Base-by-base conservation (phyloP, 2,888 invertebrate species). In the Acanthosoma haemorrhoidale region DNA sequence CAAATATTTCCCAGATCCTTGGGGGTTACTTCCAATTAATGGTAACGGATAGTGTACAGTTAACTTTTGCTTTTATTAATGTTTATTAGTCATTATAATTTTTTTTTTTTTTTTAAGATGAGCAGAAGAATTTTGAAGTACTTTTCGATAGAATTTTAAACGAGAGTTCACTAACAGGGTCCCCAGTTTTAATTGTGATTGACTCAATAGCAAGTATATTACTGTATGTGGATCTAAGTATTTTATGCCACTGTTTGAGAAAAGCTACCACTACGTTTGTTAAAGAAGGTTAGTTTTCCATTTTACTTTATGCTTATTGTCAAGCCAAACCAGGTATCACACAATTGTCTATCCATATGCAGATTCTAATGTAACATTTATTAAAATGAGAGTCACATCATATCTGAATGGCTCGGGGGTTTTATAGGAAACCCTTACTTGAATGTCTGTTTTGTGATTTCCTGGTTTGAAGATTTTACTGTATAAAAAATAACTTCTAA, bases 1-100 rank as follows among this genome's bases (percentile, higher is more conserved):
- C 36, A 57, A 57, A 31, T 67, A 36, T 51, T 67, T 67, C 32
- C 36, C 57, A 32, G 67, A 67, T 67, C 51, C 51, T 0, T 67
- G 57, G 51, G 57, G 43, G 13, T 43, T 51, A 36, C 31, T 67
- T 25, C n/a, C 51, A 5, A 51, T 51, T n/a, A 51, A 51, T 51
- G 51, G 51, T 32, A 16, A 32, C 32, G 32, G 16, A 59, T 59
- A 32, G 5, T 59, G 16, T 16, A 31, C 13, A 31, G 13, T 32
- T 59, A 16, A 32, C 16, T 59, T 31, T 8, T 5, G 32, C 2
- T 15, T 0, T 15, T 11, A 18, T 32, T 59, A 59, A 31, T 59
- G 29, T 32, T 2, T 11, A 32, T 61, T 5, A 36, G 38, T 41
- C 8, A 6, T 41, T 13, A 15, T 41, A 41, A 41, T 41, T 41